These are phyloP conservation scores for Drosophila erecta DNA, from an alignment of 1,140 invertebrate genomes.

Conservation along the genomic window DNA sequence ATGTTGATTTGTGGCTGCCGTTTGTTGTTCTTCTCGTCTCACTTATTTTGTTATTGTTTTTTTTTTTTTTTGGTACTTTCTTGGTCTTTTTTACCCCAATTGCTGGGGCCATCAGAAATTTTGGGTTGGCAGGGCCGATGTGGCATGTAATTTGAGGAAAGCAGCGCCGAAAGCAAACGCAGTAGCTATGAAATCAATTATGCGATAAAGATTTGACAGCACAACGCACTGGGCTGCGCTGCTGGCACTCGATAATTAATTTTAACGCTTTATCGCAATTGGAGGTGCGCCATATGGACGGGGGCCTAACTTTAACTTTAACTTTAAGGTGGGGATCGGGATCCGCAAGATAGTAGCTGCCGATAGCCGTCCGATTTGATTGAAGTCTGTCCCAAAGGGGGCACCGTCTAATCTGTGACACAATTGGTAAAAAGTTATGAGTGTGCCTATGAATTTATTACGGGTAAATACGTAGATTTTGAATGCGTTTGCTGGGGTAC, in stretches of 20 bases:
- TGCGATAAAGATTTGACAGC: conserved; percentile 83
- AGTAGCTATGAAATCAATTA: conserved; percentile 84
- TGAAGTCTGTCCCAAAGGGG: conserved; percentile 75
- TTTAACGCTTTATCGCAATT: conserved; percentile 82
- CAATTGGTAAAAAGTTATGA: conserved; percentile 71
- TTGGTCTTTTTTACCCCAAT: conserved; percentile 66
- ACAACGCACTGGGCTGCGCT: conserved; percentile 71
- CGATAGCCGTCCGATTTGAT: conserved; percentile 73
- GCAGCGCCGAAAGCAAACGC: conserved; percentile 72
- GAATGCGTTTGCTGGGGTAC: neutral
- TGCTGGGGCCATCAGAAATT: conserved; percentile 50
- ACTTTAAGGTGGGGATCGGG: conserved; percentile 8
- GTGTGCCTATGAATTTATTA: conserved; percentile 71
- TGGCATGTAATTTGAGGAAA: conserved; percentile 71
- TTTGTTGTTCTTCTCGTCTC: conserved; percentile 30
- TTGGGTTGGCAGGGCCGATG: conserved; percentile 36
- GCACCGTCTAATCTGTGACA: conserved; percentile 65
- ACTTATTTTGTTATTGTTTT: neutral
- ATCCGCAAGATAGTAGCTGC: conserved; percentile 52
- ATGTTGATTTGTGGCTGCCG: conserved; percentile 60
- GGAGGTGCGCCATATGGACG: conserved; percentile 57
- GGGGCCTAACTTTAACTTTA: neutral
- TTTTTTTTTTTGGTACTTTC: neutral
- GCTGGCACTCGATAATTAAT: conserved; percentile 75
- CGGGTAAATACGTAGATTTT: too few species aligned